phyloP scores from a whole-genome alignment of 2,888 invertebrate genomes.

The Eurytoma adleriae region DNA sequence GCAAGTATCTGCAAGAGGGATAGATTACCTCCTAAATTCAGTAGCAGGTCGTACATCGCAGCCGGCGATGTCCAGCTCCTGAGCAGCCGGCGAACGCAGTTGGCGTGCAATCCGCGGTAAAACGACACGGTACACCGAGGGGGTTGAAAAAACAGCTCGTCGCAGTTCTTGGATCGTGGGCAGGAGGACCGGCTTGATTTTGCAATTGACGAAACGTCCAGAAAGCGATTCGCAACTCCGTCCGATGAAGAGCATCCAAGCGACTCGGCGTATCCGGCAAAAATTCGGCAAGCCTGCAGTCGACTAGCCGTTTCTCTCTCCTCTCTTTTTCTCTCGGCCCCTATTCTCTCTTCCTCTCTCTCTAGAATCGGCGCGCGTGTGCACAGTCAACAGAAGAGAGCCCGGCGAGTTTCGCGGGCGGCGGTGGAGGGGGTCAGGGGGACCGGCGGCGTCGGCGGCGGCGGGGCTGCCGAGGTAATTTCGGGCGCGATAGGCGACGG shows the following conservation, averaged over 20 bases:
- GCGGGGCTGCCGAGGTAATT: slow-evolving; percentile 46
- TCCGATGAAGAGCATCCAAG: slow-evolving; percentile 38
- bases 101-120: neutral
- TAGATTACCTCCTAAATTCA: slow-evolving; percentile 50
- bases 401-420: slow-evolving; percentile 23
- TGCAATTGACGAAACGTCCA: neutral
- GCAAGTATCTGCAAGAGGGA: neutral
- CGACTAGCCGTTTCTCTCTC: slow-evolving; percentile 16
- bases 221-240: slow-evolving; percentile 18
- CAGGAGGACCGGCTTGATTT: neutral
- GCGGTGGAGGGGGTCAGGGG: neutral
- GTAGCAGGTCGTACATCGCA: slow-evolving; percentile 53
- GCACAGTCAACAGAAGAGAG: slow-evolving; percentile 27
- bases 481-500: slow-evolving; percentile 58
- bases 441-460: slow-evolving; percentile 28
- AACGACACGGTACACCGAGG: too few relatives aligned
- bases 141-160: neutral
- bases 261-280: slow-evolving; percentile 41
- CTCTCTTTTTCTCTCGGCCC: slow-evolving; percentile 17
- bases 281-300: slow-evolving; percentile 41
- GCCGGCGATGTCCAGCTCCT: slow-evolving; percentile 15
- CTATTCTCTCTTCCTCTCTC: slow-evolving; percentile 21
- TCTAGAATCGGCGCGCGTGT: slow-evolving; percentile 9
- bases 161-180: neutral
- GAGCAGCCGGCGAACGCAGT: neutral